These are phyloP conservation scores for Nyctibius grandis DNA, from an alignment of 2,797 vertebrate genomes.

Conservation along the genomic window DNA sequence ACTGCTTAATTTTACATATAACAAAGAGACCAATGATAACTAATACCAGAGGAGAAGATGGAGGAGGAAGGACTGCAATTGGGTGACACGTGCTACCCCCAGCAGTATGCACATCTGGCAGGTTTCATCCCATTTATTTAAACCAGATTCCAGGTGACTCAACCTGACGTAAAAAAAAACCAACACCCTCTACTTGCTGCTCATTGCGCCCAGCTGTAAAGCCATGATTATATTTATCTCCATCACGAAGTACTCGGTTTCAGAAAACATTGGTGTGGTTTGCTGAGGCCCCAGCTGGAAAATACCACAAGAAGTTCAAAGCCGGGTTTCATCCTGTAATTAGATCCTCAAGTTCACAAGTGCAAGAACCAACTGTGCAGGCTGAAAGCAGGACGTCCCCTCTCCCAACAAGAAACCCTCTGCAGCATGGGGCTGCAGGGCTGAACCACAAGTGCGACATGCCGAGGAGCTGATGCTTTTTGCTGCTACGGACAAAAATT, in stretches of 20 bases:
- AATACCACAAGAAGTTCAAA: slow-evolving; percentile 62
- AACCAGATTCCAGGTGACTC: not conserved
- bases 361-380: slow-evolving; percentile 50
- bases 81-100: not conserved
- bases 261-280: not conserved
- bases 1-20: not conserved
- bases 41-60: not conserved
- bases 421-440: fast-evolving
- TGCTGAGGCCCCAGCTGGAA: slow-evolving; percentile 19
- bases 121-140: not conserved
- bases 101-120: fast-evolving
- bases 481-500: not conserved
- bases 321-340: slow-evolving; percentile 29
- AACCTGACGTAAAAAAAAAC: not conserved
- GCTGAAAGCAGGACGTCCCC: not conserved
- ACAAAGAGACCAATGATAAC: not conserved
- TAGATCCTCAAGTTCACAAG: slow-evolving; percentile 49
- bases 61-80: not conserved
- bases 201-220: not conserved
- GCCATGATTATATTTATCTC: not conserved
- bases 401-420: not conserved
- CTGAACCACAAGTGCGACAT: fast-evolving
- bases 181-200: not conserved
- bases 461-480: fast-evolving
- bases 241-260: not conserved